Base-by-base conservation (phyloP, 2,888 invertebrate genomes). In the Cosmia pyralina region DNA sequence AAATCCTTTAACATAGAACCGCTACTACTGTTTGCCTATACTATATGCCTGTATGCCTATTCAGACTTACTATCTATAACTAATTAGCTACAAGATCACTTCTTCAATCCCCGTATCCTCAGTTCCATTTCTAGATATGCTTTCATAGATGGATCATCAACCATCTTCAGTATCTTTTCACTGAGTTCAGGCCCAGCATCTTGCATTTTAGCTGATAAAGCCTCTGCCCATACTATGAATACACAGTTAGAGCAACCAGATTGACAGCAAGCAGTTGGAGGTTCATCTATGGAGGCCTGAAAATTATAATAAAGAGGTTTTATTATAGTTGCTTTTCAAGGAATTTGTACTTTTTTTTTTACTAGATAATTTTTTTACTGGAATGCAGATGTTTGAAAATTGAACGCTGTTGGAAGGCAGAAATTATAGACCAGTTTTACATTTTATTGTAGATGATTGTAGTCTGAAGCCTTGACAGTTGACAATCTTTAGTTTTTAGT, bases 241-340 rank as follows among this genome's bases (percentile, higher is more conserved):
- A 99, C 99, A 92, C 99, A 99, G 93, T 99, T 99, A 0, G 98
- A 96, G 94, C 99, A 99, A 0, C 99, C 99, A 0, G 98, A 98
- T 97, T 98, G 98, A 89, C 99, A 99, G 92, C 99, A 99, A 44
- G 97, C 97, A 4, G 98, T 98, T 0, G 99, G 99, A 55, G 97
- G 97, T 75, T 97, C 97, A 17, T 97, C 97, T 83, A 96, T 89
- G 3, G 94, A 94, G 8, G 95, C 95, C 96, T 96, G 87, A 4
- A 41, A 93, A 75, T 76, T 19, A 52, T 34, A 17, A 34, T 6
- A 62, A 48, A 53, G 10, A 48, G 22, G 41, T 46, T 15, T 28
- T 59, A 38, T 53, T 67, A 53, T 52, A 41, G 22, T 6, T 19
- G 22, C 17, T 48, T 22, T 34, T 17, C 65, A 38, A 17, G 3